These are phyloP conservation scores for Stegodyphus mimosarum DNA, from an alignment of 1,140 invertebrate genomes.

Conservation along the genomic window DNA sequence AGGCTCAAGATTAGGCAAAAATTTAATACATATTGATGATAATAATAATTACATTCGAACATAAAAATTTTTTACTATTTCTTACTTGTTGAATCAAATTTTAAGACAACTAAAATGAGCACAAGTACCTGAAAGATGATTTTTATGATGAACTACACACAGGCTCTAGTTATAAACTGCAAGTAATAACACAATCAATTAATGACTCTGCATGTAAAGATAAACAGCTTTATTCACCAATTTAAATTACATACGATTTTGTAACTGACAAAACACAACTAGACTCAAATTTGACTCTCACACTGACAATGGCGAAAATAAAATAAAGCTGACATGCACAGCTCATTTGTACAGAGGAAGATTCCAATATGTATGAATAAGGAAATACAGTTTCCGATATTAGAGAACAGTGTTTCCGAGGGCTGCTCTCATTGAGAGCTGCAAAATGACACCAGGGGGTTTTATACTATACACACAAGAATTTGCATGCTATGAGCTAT, in stretches of 20 bases:
- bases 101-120: no score
- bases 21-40: no score
- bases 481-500: slow-evolving; percentile 56
- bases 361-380: slow-evolving; percentile 56
- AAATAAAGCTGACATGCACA: slow-evolving; percentile 60
- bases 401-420: slow-evolving; percentile 54
- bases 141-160: no score
- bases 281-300: slow-evolving; percentile 61
- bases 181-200: no score
- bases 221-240: slow-evolving; percentile 68
- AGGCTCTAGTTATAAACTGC: no score
- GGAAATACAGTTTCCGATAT: slow-evolving; percentile 23
- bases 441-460: slow-evolving; percentile 49
- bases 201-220: slow-evolving; percentile 61
- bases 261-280: slow-evolving; percentile 59
- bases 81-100: no score
- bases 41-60: no score
- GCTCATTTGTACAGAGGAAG: slow-evolving; percentile 59
- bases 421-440: slow-evolving; percentile 49
- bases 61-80: no score
- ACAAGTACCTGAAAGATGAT: no score
- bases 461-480: slow-evolving; percentile 60
- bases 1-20: no score
- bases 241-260: slow-evolving; percentile 65
- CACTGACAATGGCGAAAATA: slow-evolving; percentile 61